Evolutionary conservation across 2,113 vertebrate genomes (phyloP).

Genomic region (Triplophysa dalaica): DNA sequence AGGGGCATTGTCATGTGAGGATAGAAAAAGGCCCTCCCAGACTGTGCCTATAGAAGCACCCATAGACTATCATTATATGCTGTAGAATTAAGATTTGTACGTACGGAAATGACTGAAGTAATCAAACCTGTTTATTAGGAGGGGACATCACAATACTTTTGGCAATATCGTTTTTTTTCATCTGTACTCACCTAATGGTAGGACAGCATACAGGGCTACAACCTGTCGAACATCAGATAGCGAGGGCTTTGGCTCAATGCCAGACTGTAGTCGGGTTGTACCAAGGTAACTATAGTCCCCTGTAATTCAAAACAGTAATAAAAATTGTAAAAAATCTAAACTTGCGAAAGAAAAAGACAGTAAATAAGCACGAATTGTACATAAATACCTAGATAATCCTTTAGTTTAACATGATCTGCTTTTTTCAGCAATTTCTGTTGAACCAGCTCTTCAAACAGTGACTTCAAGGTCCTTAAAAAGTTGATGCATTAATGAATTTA

Average conservation of each 20-base stretch:
- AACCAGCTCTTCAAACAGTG: slow-evolving; percentile 82
- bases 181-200: slow-evolving; percentile 76
- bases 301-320: too few relatives aligned
- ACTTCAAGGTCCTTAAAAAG: slow-evolving; percentile 72
- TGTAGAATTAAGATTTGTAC: too few relatives aligned
- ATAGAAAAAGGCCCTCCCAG: too few relatives aligned
- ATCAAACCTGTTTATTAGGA: too few relatives aligned
- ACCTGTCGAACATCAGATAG: slow-evolving; percentile 82
- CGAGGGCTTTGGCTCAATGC: slow-evolving; percentile 81
- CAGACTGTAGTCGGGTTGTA: slow-evolving; percentile 71
- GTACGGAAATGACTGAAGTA: background rate
- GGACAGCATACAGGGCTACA: slow-evolving; percentile 76
- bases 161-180: background rate
- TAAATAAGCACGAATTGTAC: too few relatives aligned
- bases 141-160: too few relatives aligned
- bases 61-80: too few relatives aligned
- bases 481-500: background rate
- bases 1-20: too few relatives aligned
- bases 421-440: slow-evolving; percentile 75
- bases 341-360: too few relatives aligned
- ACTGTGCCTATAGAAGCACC: too few relatives aligned
- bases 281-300: slow-evolving; percentile 84
- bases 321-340: too few relatives aligned
- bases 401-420: slow-evolving; percentile 63
- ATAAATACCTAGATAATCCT: slow-evolving; percentile 78